These are phyloP conservation scores for Lymantria dispar DNA, from an alignment of 2,888 invertebrate genomes.

Conservation along the genomic window DNA sequence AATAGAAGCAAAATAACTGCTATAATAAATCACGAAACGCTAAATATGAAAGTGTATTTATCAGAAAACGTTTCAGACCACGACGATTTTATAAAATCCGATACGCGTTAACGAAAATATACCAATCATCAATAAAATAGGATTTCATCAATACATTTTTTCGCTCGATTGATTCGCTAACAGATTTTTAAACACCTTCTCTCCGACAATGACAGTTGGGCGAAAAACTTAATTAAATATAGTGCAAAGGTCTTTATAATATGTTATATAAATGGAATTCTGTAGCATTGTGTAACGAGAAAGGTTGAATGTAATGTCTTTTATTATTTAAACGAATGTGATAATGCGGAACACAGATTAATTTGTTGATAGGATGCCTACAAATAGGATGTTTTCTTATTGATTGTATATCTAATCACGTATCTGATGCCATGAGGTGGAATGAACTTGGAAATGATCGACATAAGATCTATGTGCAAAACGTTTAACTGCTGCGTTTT, in stretches of 20 bases:
- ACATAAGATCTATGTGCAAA: not conserved
- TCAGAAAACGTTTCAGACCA: not conserved
- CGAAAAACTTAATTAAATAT: conserved; percentile 8
- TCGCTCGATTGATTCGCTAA: conserved; percentile 4
- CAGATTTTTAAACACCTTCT: conserved; percentile 8
- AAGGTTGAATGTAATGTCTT: not conserved
- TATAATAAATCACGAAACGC: too few relatives aligned
- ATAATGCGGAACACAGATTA: conserved; percentile 6
- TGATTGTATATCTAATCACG: not conserved
- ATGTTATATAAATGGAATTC: conserved; percentile 13
- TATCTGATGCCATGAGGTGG: not conserved
- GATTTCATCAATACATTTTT: conserved; percentile 1
- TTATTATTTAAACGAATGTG: conserved; percentile 1
- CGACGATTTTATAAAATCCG: not conserved
- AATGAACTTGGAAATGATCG: not conserved
- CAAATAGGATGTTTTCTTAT: not conserved
- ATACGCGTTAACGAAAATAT: not conserved
- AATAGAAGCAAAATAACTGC: too few relatives aligned
- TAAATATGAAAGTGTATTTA: too few relatives aligned
- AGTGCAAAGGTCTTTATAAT: conserved; percentile 12
- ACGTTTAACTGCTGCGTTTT: not conserved
- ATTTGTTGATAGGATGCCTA: not conserved
- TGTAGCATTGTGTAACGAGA: conserved; percentile 5
- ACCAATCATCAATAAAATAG: not conserved
- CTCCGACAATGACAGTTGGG: conserved; percentile 7